Conservation (phyloP, 2,113 vertebrate species). For the Tragelaphus buxtoni region DNA sequence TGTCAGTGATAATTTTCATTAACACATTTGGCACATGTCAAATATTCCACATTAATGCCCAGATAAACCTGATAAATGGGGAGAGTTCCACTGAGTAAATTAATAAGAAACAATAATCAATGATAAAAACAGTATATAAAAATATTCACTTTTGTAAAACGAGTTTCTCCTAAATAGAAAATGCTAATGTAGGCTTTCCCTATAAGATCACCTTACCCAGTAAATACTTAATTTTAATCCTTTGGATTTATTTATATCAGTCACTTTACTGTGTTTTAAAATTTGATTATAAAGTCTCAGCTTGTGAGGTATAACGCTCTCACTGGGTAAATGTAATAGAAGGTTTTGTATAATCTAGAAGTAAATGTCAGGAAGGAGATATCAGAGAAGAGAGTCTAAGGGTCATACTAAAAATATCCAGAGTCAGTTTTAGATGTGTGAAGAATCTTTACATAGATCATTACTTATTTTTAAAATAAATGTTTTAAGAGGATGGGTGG, state of each 20-base stretch:
- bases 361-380: neutral
- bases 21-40: constrained; percentile 70
- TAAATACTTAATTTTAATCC: neutral
- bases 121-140: neutral
- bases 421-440: neutral
- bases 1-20: constrained; percentile 82
- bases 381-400: neutral
- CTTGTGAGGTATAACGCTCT: neutral
- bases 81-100: constrained; percentile 30
- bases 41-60: constrained; percentile 67
- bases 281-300: neutral
- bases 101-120: constrained; percentile 68
- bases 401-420: neutral
- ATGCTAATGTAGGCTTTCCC: neutral
- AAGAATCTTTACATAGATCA: neutral
- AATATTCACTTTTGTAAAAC: constrained; percentile 48
- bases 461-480: neutral
- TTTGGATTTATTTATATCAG: neutral
- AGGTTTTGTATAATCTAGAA: neutral
- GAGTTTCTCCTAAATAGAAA: constrained; percentile 17
- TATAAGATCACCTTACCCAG: neutral
- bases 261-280: neutral
- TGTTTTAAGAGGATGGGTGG: neutral
- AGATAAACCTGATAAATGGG: constrained; percentile 62
- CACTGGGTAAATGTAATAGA: neutral